phyloP scores from a whole-genome alignment of 2,797 vertebrate genomes.

The Platalea minor region DNA sequence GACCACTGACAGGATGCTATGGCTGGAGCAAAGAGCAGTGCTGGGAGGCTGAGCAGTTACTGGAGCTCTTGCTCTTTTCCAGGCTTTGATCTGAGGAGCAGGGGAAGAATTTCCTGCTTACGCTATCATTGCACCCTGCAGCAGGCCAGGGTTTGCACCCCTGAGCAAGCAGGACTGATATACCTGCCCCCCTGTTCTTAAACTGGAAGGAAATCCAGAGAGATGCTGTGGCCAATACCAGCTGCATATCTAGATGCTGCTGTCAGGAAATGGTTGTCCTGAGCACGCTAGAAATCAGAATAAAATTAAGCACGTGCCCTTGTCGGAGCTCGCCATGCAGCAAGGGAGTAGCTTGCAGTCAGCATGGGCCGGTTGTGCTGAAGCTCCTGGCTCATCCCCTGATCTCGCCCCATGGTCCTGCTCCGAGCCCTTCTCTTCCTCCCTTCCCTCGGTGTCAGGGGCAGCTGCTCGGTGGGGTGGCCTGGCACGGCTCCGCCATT shows the following conservation, averaged over 20 bases:
- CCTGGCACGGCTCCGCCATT: background rate
- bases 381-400: background rate
- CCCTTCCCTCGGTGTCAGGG: background rate
- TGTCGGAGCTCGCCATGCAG: background rate
- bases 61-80: background rate
- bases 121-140: fast-evolving
- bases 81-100: background rate
- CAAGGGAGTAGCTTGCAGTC: background rate
- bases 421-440: background rate
- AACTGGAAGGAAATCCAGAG: background rate
- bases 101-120: background rate
- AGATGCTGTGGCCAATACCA: background rate
- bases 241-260: background rate
- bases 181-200: background rate
- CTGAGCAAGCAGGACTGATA: background rate
- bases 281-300: background rate
- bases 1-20: fast-evolving
- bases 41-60: background rate
- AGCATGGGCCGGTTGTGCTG: background rate
- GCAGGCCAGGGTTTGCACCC: background rate
- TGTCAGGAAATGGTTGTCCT: background rate
- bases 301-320: background rate
- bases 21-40: background rate
- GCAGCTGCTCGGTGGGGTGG: background rate
- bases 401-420: background rate